Evolutionary conservation across 2,113 vertebrate species (phyloP), one percentile per base, ranked within the genome.

Genomic region (Spheniscus mendiculus): DNA sequence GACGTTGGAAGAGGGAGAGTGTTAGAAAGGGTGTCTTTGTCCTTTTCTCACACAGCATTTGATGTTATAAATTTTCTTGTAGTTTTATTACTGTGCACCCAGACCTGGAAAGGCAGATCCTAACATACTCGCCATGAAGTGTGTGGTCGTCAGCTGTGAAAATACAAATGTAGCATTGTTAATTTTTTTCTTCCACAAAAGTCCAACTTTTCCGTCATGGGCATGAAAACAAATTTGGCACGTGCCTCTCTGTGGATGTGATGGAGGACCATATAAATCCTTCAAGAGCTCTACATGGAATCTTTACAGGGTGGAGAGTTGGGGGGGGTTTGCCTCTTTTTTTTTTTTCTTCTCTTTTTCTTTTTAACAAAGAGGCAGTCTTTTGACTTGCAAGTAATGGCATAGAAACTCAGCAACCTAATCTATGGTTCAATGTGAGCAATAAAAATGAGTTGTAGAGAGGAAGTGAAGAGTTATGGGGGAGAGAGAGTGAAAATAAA

Each of bases 251-350:
- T 66, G 42, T 61, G 53, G 87, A 50, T 52, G 34, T 19, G 45
- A 61, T 69, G 29, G 79, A 58, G 61, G 5, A 44, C 25, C 49
- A 61, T 12, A 58, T 15, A 77, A 95, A 40, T 27, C 15, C 52
- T 85, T 91, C 63, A 93, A 63, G 69, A 91, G 16, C 15, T 69
- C 29, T 65, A 4, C 23, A 14, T 21, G n/a, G 23, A 55, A 83
- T 65, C 27, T 82, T 40, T 23, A 20, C 19, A 2, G 5, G 11
- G 12, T 20, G 8, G 15, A 61, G 20, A 76, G 34, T 9, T 56
- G 8, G 22, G 6, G 4, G 0, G 7, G 12, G 3, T 6, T 40
- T 22, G 9, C 21, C 11, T 10, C 1, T n/a, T 40, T 49, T 40
- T n/a, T 40, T 49, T 40, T 29, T n/a, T 11, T 42, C n/a, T 47